phyloP scores from a whole-genome alignment of 2,113 vertebrate genomes.

The Pachypanchax playfairii region DNA sequence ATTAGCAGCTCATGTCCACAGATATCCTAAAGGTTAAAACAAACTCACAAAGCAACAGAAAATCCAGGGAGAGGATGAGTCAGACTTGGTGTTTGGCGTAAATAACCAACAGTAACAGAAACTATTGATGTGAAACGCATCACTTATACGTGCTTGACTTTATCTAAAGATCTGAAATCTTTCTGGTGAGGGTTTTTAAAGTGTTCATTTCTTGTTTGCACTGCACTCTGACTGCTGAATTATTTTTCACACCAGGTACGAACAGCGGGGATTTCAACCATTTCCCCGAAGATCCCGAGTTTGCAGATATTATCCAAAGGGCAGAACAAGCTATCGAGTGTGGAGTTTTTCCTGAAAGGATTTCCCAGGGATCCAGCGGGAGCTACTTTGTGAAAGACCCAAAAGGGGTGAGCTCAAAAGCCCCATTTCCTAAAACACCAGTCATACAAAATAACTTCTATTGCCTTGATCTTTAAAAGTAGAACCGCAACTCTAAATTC shows the following conservation, averaged over 20 bases:
- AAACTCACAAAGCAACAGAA: background rate
- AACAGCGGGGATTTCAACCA: conserved; percentile 85
- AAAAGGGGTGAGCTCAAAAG: conserved; percentile 84
- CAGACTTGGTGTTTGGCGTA: background rate
- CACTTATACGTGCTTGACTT: too few species aligned
- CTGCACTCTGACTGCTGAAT: too few species aligned
- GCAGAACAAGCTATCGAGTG: conserved; percentile 91
- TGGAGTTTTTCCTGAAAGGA: conserved; percentile 91
- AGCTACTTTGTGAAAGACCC: conserved; percentile 98
- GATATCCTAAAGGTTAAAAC: background rate
- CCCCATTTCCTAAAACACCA: background rate
- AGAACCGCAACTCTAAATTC: background rate
- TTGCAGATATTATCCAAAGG: conserved; percentile 87
- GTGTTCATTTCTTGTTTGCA: too few species aligned
- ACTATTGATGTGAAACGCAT: too few species aligned
- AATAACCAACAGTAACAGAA: too few species aligned
- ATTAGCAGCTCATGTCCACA: conserved; percentile 11
- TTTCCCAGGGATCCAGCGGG: conserved; percentile 95
- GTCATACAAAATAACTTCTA: background rate
- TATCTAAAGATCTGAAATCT: too few species aligned
- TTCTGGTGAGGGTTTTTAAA: background rate
- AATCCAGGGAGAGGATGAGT: background rate
- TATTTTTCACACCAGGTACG: conserved; percentile 50
- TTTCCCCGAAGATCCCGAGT: conserved; percentile 90
- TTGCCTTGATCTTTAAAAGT: background rate